Conservation (phyloP, 2,113 vertebrate genomes). For the Sinocyclocheilus anophthalmus region DNA sequence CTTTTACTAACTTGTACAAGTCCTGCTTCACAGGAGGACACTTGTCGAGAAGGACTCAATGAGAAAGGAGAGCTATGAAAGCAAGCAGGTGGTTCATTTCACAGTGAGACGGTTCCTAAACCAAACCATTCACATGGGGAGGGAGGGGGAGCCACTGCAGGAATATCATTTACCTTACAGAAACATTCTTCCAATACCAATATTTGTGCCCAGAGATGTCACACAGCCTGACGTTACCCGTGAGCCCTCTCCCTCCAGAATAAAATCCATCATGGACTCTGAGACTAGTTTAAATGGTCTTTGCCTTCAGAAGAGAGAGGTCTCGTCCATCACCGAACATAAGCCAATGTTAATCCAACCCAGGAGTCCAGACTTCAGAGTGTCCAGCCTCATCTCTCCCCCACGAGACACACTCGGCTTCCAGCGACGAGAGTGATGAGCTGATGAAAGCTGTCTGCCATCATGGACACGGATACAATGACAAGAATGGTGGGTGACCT, state of each 20-base stretch:
- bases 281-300: constrained; percentile 34
- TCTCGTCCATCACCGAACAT: constrained; percentile 22
- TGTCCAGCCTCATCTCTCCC: constrained; percentile 63
- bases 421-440: constrained; percentile 63
- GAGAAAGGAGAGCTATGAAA: constrained; percentile 67
- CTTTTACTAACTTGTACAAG: background rate
- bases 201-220: constrained; percentile 56
- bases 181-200: constrained; percentile 53
- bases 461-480: background rate
- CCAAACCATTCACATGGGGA: constrained; percentile 67
- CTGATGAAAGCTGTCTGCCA: background rate
- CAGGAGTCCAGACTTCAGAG: constrained; percentile 62
- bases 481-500: constrained; percentile 14
- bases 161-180: constrained; percentile 65
- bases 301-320: constrained; percentile 41
- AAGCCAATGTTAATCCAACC: constrained; percentile 56
- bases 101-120: constrained; percentile 63
- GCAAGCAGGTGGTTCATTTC: constrained; percentile 70
- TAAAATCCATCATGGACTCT: constrained; percentile 20
- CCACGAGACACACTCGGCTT: constrained; percentile 46
- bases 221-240: background rate
- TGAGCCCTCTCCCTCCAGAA: background rate
- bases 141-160: constrained; percentile 49
- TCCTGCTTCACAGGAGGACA: constrained; percentile 59
- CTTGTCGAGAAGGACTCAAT: constrained; percentile 63